Conservation (phyloP, 2,113 vertebrate species). For the Eulemur rufifrons region DNA sequence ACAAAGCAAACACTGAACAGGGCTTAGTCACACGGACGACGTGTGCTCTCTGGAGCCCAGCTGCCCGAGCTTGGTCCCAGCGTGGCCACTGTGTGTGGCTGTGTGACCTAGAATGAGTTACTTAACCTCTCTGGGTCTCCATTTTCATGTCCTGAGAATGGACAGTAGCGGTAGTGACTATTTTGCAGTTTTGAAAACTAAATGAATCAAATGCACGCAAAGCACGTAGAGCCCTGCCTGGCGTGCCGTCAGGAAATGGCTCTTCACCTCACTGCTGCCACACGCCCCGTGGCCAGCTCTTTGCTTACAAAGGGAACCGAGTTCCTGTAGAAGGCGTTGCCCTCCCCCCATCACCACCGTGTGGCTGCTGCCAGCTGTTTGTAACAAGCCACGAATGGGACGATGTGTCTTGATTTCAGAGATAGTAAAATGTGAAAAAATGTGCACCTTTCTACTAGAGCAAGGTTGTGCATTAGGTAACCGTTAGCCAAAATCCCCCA, state of each 20-base stretch:
- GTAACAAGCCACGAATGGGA: fast-evolving
- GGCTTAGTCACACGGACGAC: fast-evolving
- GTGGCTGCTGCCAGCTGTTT: background rate
- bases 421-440: background rate
- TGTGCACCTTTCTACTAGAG: background rate
- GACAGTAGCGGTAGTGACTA: fast-evolving
- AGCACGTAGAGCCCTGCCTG: fast-evolving
- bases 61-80: background rate
- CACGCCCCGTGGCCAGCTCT: fast-evolving
- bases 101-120: background rate
- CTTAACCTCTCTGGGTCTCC: background rate
- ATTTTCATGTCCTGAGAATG: background rate
- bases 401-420: background rate
- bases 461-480: fast-evolving
- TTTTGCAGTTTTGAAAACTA: fast-evolving
- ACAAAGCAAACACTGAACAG: background rate
- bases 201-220: fast-evolving
- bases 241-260: fast-evolving
- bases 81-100: fast-evolving
- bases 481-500: background rate
- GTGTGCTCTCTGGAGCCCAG: background rate
- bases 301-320: fast-evolving
- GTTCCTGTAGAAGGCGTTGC: fast-evolving
- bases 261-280: fast-evolving
- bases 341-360: fast-evolving